Conservation (phyloP, 2,113 vertebrate genomes). For the Lepus europaeus region DNA sequence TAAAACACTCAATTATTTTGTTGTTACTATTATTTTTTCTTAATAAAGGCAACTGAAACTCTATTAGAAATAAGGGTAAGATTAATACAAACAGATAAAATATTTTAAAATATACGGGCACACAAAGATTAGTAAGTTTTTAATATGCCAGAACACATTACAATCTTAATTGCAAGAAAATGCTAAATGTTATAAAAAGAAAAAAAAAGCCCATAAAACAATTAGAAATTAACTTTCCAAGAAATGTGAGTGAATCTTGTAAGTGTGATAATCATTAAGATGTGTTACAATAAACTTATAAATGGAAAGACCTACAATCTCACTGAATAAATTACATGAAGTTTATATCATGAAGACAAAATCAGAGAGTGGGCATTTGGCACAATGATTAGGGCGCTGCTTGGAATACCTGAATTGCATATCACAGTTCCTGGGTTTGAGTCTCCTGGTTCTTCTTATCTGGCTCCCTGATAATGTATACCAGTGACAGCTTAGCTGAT, state of each 20-base stretch:
- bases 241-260: neutral
- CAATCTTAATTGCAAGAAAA: neutral
- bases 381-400: no score
- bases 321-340: neutral
- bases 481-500: no score
- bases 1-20: neutral
- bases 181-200: neutral
- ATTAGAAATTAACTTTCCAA: neutral
- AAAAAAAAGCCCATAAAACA: neutral
- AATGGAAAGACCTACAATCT: neutral
- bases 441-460: no score
- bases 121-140: neutral
- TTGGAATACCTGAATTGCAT: no score
- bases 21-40: neutral
- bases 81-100: neutral
- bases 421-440: no score
- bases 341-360: neutral
- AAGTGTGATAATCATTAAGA: neutral
- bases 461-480: no score
- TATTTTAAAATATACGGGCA: neutral
- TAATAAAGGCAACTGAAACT: neutral
- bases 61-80: neutral
- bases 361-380: neutral
- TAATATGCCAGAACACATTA: neutral
- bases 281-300: neutral